A percentile compares a stretch with the other conserved stretches of the same genome.
These are phyloP conservation scores for Falco biarmicus DNA, from an alignment of 2,797 vertebrate species.

Conservation along the genomic window DNA sequence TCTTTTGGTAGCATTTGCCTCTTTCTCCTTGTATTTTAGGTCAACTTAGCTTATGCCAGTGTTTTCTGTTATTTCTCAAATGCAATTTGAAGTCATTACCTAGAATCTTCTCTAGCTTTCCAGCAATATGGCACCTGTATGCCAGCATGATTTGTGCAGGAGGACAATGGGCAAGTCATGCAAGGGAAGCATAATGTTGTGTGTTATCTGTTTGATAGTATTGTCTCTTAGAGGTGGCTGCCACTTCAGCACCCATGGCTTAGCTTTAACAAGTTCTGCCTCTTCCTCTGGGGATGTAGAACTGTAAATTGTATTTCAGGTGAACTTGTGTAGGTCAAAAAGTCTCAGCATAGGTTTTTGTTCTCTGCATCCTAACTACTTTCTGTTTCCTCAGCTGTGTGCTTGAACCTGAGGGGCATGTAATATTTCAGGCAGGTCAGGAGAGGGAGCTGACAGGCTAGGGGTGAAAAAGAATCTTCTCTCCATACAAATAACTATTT, in stretches of 20 bases:
- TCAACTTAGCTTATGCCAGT: neutral
- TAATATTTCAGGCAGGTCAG: slow-evolving; percentile 31
- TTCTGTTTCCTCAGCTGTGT: neutral
- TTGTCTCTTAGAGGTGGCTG: neutral
- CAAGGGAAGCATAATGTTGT: fast-evolving
- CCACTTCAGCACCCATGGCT: neutral
- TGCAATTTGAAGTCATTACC: neutral
- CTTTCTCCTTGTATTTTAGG: neutral
- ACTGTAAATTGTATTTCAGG: neutral
- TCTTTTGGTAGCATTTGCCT: neutral
- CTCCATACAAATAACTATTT: neutral
- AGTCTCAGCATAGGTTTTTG: neutral
- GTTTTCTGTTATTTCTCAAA: neutral
- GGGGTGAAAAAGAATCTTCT: neutral
- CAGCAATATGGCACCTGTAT: neutral
- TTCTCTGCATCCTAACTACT: neutral
- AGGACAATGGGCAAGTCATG: neutral
- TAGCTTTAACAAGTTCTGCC: neutral
- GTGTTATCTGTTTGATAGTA: neutral
- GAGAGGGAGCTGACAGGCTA: slow-evolving; percentile 42
- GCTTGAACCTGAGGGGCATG: neutral
- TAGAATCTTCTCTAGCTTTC: neutral
- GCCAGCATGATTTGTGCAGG: fast-evolving
- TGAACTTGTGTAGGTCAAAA: neutral
- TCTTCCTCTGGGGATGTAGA: neutral